Conservation (phyloP, 1,140 invertebrate species). For the Pseudomyrmex concolor region DNA sequence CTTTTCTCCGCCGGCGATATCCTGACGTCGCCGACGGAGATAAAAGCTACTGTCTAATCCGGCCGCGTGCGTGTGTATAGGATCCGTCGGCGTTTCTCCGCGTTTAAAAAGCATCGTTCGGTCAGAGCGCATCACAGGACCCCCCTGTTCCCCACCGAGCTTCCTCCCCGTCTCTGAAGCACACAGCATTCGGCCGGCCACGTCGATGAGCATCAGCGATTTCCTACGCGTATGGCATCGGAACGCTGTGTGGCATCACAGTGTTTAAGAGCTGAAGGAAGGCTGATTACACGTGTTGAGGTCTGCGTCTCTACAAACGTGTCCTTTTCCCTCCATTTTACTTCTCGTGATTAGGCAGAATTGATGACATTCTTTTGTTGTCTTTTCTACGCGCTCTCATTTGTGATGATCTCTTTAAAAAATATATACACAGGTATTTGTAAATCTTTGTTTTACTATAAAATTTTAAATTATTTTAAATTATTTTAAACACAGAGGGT, state of each 20-base stretch:
- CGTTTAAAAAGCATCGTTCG: slow-evolving; percentile 1
- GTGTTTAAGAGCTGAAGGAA: slow-evolving; percentile 69
- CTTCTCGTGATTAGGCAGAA: slow-evolving; percentile 71
- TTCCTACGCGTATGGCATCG: slow-evolving; percentile 28
- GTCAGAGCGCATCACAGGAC: background rate
- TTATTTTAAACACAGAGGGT: background rate
- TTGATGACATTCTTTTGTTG: slow-evolving; percentile 54
- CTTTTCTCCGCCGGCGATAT: slow-evolving; percentile 54
- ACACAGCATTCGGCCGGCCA: background rate
- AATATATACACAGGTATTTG: too few species aligned
- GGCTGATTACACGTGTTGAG: slow-evolving; percentile 78
- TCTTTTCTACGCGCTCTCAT: slow-evolving; percentile 17
- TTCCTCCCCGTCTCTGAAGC: background rate
- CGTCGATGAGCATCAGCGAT: slow-evolving; percentile 22
- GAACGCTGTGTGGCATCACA: slow-evolving; percentile 37
- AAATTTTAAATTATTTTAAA: slow-evolving; percentile 6
- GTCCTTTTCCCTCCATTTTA: slow-evolving; percentile 48
- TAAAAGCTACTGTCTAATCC: slow-evolving; percentile 33
- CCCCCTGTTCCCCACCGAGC: background rate
- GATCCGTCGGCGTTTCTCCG: slow-evolving; percentile 5
- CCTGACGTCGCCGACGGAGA: slow-evolving; percentile 49
- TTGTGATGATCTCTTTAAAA: background rate
- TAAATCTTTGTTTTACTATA: too few species aligned
- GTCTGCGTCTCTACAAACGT: slow-evolving; percentile 72
- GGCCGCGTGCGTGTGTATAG: slow-evolving; percentile 8